Percentiles rank a stretch among this genome's conserved stretches.
These are phyloP conservation scores for Eurytoma adleriae DNA, from an alignment of 2,888 invertebrate genomes.

Conservation along the genomic window DNA sequence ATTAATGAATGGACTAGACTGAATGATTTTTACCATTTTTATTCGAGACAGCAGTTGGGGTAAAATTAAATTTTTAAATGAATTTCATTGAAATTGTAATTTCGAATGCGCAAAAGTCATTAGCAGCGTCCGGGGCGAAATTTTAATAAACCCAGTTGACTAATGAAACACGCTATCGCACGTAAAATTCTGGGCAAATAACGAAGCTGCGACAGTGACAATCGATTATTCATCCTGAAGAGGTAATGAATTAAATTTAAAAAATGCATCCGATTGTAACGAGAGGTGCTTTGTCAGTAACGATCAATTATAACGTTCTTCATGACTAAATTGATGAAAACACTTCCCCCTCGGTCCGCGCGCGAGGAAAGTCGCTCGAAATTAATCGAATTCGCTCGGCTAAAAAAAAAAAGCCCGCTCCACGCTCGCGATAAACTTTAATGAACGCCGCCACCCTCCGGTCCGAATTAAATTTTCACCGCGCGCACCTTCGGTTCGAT, in stretches of 20 bases:
- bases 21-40: too few relatives aligned
- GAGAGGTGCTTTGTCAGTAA: conserved; percentile 22
- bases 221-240: conserved; percentile 20
- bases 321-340: conserved; percentile 36
- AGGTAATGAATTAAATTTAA: conserved; percentile 27
- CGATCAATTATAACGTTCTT: conserved; percentile 44
- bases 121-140: background rate
- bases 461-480: conserved; percentile 37
- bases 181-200: conserved; percentile 2
- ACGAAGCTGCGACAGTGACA: conserved; percentile 5
- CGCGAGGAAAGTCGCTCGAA: conserved; percentile 31
- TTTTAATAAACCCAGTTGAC: background rate
- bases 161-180: conserved; percentile 10
- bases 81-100: background rate
- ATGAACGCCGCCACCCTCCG: conserved; percentile 5
- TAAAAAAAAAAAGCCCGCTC: background rate
- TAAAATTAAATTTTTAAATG: background rate
- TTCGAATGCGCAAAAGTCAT: background rate
- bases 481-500: background rate
- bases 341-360: background rate
- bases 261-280: conserved; percentile 19
- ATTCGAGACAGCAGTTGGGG: too few relatives aligned
- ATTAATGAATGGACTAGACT: too few relatives aligned
- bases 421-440: conserved; percentile 7
- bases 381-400: conserved; percentile 29